Evolutionary conservation across 2,888 invertebrate species (phyloP).

Genomic region (Agriotes lineatus): DNA sequence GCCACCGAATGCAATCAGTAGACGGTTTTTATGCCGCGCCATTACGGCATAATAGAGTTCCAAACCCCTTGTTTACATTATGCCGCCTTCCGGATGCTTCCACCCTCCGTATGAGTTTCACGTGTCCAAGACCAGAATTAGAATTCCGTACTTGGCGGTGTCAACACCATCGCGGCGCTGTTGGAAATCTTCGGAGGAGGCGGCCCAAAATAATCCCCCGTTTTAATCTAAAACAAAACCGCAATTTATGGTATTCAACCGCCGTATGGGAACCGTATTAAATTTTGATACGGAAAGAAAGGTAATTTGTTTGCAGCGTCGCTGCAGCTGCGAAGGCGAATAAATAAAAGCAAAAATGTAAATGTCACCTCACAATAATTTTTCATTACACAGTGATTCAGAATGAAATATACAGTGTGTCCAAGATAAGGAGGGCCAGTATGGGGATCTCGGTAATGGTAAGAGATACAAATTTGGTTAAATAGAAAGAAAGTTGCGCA

Average conservation of each 20-base stretch:
- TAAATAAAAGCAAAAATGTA: conserved; percentile 56
- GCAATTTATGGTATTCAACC: conserved; percentile 21
- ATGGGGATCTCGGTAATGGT: too few relatives aligned
- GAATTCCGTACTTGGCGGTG: conserved; percentile 3
- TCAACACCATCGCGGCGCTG: conserved; percentile 11
- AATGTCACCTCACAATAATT: conserved; percentile 57
- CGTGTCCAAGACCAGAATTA: conserved; percentile 11
- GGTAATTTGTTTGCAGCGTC: conserved; percentile 44
- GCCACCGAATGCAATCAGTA: too few relatives aligned
- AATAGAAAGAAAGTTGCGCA: too few relatives aligned
- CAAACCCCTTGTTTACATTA: conserved; percentile 9
- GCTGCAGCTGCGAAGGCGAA: conserved; percentile 47
- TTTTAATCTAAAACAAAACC: conserved; percentile 7
- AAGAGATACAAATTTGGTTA: too few relatives aligned
- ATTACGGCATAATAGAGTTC: not conserved
- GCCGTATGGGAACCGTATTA: conserved; percentile 29
- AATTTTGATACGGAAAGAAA: conserved; percentile 51
- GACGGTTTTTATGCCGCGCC: not conserved
- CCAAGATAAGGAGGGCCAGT: too few relatives aligned
- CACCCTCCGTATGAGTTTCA: conserved; percentile 10
- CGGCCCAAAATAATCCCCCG: too few relatives aligned
- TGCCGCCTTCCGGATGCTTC: not conserved
- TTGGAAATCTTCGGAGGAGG: not conserved
- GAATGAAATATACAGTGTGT: conserved; percentile 58
- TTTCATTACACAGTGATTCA: conserved; percentile 57